These are phyloP conservation scores for Hylaeus anthracinus DNA, from an alignment of 1,140 invertebrate genomes.

Conservation along the genomic window DNA sequence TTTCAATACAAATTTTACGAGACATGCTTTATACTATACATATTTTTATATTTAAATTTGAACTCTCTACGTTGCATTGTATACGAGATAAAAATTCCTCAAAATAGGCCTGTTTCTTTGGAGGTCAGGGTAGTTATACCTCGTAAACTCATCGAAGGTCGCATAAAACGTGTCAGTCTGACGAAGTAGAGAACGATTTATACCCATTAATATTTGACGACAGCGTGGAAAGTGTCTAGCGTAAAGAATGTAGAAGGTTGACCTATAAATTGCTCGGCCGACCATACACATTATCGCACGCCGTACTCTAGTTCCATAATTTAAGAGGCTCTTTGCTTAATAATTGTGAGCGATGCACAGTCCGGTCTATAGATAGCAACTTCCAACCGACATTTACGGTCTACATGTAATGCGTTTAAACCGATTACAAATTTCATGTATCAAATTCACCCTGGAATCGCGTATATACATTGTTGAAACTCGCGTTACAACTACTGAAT, in stretches of 20 bases:
- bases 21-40: too few relatives aligned
- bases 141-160: neutral
- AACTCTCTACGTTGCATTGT: too few relatives aligned
- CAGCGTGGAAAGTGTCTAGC: neutral
- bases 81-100: too few relatives aligned
- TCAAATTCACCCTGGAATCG: neutral
- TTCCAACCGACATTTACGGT: slow-evolving; percentile 19
- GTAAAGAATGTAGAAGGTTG: slow-evolving; percentile 30
- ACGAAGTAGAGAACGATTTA: slow-evolving; percentile 8
- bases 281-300: slow-evolving; percentile 27
- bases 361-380: slow-evolving; percentile 21
- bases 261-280: slow-evolving; percentile 42
- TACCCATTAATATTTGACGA: slow-evolving; percentile 23
- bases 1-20: too few relatives aligned
- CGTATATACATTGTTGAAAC: slow-evolving; percentile 8
- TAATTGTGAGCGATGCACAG: slow-evolving; percentile 32
- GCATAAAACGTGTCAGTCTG: neutral
- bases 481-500: slow-evolving; percentile 1
- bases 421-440: neutral
- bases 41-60: too few relatives aligned
- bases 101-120: too few relatives aligned
- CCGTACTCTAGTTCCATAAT: slow-evolving; percentile 31
- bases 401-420: slow-evolving; percentile 29
- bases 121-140: too few relatives aligned
- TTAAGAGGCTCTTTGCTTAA: slow-evolving; percentile 28